Evolutionary conservation across 2,888 invertebrate species (phyloP).

Genomic region (Diaphora mendica): DNA sequence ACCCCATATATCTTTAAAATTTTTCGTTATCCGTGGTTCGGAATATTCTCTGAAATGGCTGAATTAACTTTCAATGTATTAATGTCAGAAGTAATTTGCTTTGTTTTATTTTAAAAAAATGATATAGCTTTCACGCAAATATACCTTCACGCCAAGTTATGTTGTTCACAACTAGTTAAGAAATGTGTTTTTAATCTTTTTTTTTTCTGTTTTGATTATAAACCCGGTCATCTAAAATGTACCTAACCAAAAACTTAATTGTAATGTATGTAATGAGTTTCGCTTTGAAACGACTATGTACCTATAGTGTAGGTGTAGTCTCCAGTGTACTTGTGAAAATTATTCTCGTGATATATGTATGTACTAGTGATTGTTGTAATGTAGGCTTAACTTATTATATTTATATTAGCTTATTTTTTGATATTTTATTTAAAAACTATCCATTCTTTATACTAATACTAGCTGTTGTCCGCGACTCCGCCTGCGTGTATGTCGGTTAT

Average conservation of each 20-base stretch:
- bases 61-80: too few species aligned
- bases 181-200: neutral
- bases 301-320: neutral
- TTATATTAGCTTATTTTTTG: conserved; percentile 25
- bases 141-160: too few species aligned
- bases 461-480: too few species aligned
- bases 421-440: conserved; percentile 24
- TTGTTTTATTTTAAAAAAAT: neutral
- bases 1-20: too few species aligned
- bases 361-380: conserved; percentile 33
- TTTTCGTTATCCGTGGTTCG: neutral
- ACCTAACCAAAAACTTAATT: neutral
- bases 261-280: neutral
- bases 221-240: neutral
- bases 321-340: neutral
- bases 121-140: too few species aligned
- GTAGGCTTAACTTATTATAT: conserved; percentile 49
- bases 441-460: too few species aligned
- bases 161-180: too few species aligned
- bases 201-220: neutral
- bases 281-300: neutral
- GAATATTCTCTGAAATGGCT: too few species aligned
- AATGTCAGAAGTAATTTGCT: neutral
- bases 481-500: too few species aligned
- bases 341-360: conserved; percentile 34